Conservation (phyloP, 2,888 invertebrate species). For the Harmothoe impar region DNA sequence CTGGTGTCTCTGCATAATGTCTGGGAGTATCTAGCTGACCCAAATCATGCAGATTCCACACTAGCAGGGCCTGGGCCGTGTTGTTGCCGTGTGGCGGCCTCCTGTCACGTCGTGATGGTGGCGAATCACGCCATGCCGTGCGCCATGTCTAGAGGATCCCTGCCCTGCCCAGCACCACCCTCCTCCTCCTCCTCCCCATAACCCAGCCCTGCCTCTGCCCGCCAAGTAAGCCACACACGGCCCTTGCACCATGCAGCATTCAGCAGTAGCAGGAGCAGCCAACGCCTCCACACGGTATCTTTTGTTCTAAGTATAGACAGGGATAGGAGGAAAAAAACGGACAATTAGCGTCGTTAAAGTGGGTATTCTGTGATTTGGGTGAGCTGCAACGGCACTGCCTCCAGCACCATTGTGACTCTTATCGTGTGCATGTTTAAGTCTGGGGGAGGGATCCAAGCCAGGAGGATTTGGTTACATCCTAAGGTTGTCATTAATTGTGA, state of each 20-base stretch:
- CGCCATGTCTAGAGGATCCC: background rate
- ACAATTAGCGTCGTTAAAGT: slow-evolving; percentile 31
- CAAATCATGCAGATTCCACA: background rate
- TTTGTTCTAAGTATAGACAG: slow-evolving; percentile 16
- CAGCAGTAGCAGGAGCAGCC: background rate
- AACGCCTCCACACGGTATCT: background rate
- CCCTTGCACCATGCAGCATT: background rate
- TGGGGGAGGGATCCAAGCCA: too few relatives aligned
- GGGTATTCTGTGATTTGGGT: slow-evolving; percentile 13
- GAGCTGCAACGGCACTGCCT: background rate
- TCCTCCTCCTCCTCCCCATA: too few relatives aligned
- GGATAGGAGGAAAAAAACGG: background rate
- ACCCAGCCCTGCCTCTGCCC: background rate
- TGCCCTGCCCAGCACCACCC: background rate
- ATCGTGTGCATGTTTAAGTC: too few relatives aligned
- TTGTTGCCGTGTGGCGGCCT: slow-evolving; percentile 27
- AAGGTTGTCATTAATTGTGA: too few relatives aligned
- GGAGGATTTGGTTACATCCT: background rate
- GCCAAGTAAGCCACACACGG: background rate
- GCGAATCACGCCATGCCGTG: slow-evolving; percentile 36
- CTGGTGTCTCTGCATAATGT: background rate
- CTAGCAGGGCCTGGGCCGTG: slow-evolving; percentile 35
- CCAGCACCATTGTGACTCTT: background rate
- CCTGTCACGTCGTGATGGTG: slow-evolving; percentile 50
- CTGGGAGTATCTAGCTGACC: slow-evolving; percentile 37